Evolutionary conservation across 2,888 invertebrate species (phyloP).

Genomic region (Marasmarcha lunaedactyla): DNA sequence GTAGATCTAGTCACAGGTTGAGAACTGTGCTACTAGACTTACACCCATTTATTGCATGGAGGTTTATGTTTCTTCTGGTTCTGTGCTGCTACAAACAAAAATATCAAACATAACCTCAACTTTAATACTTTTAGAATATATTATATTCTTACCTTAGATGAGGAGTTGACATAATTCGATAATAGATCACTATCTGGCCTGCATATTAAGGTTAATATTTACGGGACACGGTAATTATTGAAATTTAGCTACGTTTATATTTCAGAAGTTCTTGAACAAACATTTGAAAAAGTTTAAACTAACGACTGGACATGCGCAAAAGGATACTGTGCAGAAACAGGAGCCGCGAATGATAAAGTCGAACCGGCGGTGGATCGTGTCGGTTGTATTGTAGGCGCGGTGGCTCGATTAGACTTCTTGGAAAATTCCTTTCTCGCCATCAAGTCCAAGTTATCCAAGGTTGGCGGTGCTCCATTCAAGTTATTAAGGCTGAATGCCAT

Average conservation of each 20-base stretch:
- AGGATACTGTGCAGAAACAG: slow-evolving; percentile 52
- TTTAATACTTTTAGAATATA: slow-evolving; percentile 6
- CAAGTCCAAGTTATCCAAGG: slow-evolving; percentile 66
- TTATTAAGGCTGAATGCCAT: slow-evolving; percentile 79
- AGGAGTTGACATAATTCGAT: slow-evolving; percentile 49
- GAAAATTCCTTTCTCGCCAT: slow-evolving; percentile 76
- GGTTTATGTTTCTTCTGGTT: slow-evolving; percentile 13
- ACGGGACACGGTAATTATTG: background rate
- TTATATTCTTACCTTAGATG: slow-evolving; percentile 42
- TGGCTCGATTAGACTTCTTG: slow-evolving; percentile 49
- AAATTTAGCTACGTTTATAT: background rate
- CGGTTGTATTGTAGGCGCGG: slow-evolving; percentile 41
- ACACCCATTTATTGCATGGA: slow-evolving; percentile 72
- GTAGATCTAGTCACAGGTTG: slow-evolving; percentile 87
- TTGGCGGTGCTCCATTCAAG: slow-evolving; percentile 72
- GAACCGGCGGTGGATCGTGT: slow-evolving; percentile 42
- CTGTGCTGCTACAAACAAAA: slow-evolving; percentile 6
- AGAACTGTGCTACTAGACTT: slow-evolving; percentile 76
- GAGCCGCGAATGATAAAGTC: slow-evolving; percentile 46
- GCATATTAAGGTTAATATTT: slow-evolving; percentile 26
- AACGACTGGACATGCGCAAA: slow-evolving; percentile 25
- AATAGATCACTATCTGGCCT: slow-evolving; percentile 57
- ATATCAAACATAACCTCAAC: slow-evolving; percentile 12
- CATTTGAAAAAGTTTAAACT: background rate
- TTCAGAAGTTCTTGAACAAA: background rate